phyloP scores from a whole-genome alignment of 2,113 vertebrate species.

The Oostethus manadensis region DNA sequence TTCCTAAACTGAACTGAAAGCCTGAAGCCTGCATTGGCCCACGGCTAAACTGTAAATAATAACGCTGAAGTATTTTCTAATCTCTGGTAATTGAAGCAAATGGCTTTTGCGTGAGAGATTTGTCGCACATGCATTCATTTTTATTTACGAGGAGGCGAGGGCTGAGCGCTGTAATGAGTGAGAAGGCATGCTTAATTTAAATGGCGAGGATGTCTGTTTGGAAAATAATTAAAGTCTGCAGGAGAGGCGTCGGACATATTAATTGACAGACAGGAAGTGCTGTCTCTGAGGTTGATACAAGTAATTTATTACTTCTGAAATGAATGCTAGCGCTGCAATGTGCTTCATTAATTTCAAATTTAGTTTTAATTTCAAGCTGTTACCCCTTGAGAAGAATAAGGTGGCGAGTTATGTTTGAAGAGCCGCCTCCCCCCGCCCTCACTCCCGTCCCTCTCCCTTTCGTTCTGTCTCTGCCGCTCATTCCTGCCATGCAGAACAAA shows the following conservation, averaged over 20 bases:
- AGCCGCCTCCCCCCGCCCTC: conserved; percentile 79
- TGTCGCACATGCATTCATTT: conserved; percentile 83
- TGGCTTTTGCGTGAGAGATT: conserved; percentile 76
- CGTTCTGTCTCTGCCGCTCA: conserved; percentile 34
- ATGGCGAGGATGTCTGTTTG: conserved; percentile 98
- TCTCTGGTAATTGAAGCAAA: conserved; percentile 77
- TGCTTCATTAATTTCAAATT: conserved; percentile 99
- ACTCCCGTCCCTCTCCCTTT: conserved; percentile 42
- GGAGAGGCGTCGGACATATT: conserved; percentile 99
- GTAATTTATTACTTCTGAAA: conserved; percentile 99
- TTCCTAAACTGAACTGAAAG: conserved; percentile 64
- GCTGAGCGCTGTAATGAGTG: conserved; percentile 90
- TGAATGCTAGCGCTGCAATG: conserved; percentile 99
- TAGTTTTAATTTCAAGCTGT: conserved; percentile 99
- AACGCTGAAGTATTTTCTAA: conserved; percentile 74
- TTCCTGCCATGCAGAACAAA: conserved; percentile 65
- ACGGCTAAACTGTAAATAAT: conserved; percentile 70
- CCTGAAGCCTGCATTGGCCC: conserved; percentile 50
- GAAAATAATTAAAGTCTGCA: conserved; percentile 94
- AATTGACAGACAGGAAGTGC: conserved; percentile 99
- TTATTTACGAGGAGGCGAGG: conserved; percentile 90
- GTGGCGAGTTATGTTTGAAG: conserved; percentile 99
- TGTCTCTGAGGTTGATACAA: conserved; percentile 99
- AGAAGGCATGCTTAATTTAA: conserved; percentile 99
- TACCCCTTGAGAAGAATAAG: conserved; percentile 99